Base-by-base conservation (phyloP, 2,113 vertebrate species). In the Tympanuchus pallidicinctus region DNA sequence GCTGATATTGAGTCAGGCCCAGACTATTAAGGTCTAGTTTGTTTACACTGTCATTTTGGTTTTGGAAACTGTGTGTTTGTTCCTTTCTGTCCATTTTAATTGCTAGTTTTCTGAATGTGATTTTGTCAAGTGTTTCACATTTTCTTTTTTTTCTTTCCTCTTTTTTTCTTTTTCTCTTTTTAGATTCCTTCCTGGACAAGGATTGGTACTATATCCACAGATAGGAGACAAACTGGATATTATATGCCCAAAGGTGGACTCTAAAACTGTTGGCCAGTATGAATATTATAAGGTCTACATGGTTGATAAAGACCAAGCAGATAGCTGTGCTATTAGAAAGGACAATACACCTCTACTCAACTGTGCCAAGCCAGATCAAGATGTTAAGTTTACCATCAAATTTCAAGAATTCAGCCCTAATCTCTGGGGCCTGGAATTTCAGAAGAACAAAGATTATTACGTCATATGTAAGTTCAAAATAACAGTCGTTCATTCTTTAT, bases 361-460 rank as follows among this genome's bases (percentile, higher is more conserved):
- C 98, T 99, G 99, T 89, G 98, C 99, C 96, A 99, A 98, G 89
- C 99, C 99, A 81, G 99, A 99, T 97, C 99, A 99, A 98, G 99
- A 99, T 70, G 99, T 99, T 94, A 99, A 99, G 95, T 99, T 99
- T 98, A 99, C 99, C 75, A 99, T 99, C 97, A 99, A 99, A 98
- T 99, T 99, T 97, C 99, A 99, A 97, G 99, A 99, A 96, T 99
- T 99, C 98, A 99, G 99, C 96, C 99, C 99, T 88, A 99, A 99
- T 90, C 98, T 99, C 30, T 99, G 99, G 99, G 99, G 99, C 56
- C 97, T 99, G 96, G 99, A 99, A 98, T 99, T 99, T 98, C 98
- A 99, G 98, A 98, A 98, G 97, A 98, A 99, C 90, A 99, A 97
- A 95, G 99, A 99, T 97, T 99, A 99, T 98, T 99, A 99, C 97